Evolutionary conservation across 2,797 vertebrate species (phyloP).

Genomic region (Chloroceryle inda): DNA sequence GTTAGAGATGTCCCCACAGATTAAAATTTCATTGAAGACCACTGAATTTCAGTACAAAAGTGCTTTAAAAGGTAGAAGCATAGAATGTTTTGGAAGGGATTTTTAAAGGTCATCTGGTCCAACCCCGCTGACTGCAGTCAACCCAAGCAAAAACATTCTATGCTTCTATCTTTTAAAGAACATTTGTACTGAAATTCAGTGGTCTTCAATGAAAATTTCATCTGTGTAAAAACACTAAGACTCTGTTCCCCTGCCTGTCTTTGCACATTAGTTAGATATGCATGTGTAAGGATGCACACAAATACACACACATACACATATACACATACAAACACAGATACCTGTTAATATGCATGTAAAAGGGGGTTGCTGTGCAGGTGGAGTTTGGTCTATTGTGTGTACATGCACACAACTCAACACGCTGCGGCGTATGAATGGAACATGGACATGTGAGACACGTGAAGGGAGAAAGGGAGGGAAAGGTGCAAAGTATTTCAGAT

Average conservation of each 20-base stretch:
- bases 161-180: background rate
- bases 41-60: background rate
- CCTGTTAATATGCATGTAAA: background rate
- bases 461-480: background rate
- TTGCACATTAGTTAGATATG: background rate
- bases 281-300: background rate
- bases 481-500: background rate
- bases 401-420: background rate
- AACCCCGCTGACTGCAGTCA: background rate
- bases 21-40: background rate
- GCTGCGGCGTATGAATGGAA: background rate
- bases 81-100: too few species aligned
- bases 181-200: background rate
- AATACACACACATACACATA: too few species aligned
- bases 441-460: background rate
- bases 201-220: background rate
- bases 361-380: background rate
- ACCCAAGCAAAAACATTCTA: background rate
- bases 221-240: background rate
- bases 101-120: too few species aligned
- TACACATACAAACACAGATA: rapidly evolving
- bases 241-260: background rate
- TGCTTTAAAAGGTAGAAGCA: background rate
- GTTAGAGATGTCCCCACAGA: background rate
- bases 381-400: too few species aligned